Evolutionary conservation across 2,797 vertebrate genomes (phyloP), one percentile per base, ranked within the genome.

Genomic region (Sebastes itinus): DNA sequence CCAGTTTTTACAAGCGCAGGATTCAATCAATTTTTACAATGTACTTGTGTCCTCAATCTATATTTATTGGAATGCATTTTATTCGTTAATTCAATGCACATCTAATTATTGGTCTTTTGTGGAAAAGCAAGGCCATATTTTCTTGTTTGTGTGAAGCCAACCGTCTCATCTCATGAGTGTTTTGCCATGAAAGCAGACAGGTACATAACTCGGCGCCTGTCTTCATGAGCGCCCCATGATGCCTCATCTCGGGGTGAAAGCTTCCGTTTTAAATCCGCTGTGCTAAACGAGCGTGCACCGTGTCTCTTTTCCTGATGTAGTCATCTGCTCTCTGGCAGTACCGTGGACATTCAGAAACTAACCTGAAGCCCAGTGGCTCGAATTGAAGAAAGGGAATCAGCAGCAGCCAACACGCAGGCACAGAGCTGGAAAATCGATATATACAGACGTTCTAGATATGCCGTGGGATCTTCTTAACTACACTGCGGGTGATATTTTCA

Each of bases 371-470:
- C 82, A 76, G 49, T 63, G 79, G 73, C 64, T 86, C 25, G 10
- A 76, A 87, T 71, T 56, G 54, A 49, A 42, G 77, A 80, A 80
- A 67, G 68, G 72, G 79, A 73, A 86, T 82, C 77, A 67, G 79
- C 78, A 63, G 66, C 33, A 9, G n/a, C n/a, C 20, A 13, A 67
- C 82, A 73, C 59, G 55, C 62, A 52, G 20, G 72, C 85, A 27
- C 61, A 71, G 74, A 87, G 82, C 61, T 89, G 83, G 67, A 84
- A 92, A 89, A 90, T 91, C 88, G 63, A 90, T 90, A 80, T 64
- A 78, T 66, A 78, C 67, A 72, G 62, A 63, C 74, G 46, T 72
- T 59, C 52, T 54, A 69, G 81, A 84, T 86, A 77, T 75, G 72
- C 49, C 23, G 52, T 74, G 52, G 81, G 84, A 82, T 87, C 72